Evolutionary conservation across 2,797 vertebrate species (phyloP).

Genomic region (Podarcis siculus): DNA sequence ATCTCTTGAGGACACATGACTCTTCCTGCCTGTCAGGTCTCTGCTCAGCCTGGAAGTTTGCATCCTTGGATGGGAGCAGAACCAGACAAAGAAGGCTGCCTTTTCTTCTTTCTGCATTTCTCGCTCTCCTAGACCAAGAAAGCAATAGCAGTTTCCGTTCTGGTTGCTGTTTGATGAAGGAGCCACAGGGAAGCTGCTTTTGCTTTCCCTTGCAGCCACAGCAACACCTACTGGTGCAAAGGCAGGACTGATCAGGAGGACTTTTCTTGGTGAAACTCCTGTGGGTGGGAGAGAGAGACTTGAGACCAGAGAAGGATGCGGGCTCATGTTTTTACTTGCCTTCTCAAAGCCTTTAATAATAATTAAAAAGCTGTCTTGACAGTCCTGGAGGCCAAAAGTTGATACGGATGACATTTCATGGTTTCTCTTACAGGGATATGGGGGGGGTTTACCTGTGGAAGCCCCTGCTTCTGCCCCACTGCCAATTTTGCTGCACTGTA

Average conservation of each 20-base stretch:
- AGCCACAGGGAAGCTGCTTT: not conserved
- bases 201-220: slow-evolving; percentile 56
- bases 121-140: not conserved
- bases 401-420: not conserved
- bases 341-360: not conserved
- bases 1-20: too few relatives aligned
- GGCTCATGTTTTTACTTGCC: not conserved
- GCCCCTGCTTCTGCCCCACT: too few relatives aligned
- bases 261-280: not conserved
- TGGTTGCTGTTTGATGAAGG: not conserved
- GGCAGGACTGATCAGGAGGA: not conserved
- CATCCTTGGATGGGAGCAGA: too few relatives aligned
- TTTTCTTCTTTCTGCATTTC: not conserved
- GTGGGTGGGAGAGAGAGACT: not conserved
- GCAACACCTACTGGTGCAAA: slow-evolving; percentile 68
- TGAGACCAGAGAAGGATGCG: not conserved
- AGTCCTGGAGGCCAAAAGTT: not conserved
- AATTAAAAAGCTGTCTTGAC: too few relatives aligned
- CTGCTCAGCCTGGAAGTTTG: not conserved
- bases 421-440: too few relatives aligned
- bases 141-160: not conserved
- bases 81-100: too few relatives aligned
- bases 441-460: too few relatives aligned
- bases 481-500: too few relatives aligned
- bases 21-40: not conserved